Evolutionary conservation across 30 jellyfish, hydroid and myxozoan genomes (phyloP).

Genomic region (Phacellophora camtschatica): DNA sequence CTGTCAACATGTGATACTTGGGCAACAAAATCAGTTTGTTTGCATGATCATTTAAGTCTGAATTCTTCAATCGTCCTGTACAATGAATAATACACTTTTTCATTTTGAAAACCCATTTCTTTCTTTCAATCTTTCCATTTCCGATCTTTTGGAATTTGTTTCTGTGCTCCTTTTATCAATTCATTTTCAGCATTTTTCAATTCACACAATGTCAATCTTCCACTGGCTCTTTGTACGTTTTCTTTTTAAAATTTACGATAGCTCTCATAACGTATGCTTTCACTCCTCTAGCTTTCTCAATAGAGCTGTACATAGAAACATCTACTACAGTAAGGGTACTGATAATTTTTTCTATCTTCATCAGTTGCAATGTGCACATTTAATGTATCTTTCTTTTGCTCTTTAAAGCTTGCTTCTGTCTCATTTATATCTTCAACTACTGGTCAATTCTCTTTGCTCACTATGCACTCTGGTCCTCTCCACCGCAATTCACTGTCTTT

Average conservation of each 20-base stretch:
- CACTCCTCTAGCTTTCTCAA: not conserved
- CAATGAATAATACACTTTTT: not conserved
- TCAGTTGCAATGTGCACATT: not conserved
- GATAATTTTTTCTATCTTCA: not conserved
- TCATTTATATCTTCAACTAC: not conserved
- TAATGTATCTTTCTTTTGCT: not conserved
- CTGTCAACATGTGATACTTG: slow-evolving; percentile 7
- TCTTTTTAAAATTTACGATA: not conserved
- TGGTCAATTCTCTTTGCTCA: not conserved
- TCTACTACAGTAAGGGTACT: not conserved
- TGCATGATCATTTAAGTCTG: not conserved
- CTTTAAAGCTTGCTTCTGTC: slow-evolving; percentile 3
- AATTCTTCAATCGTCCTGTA: not conserved
- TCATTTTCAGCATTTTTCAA: slow-evolving; percentile 4
- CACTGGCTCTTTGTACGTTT: not conserved
- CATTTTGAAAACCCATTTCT: not conserved
- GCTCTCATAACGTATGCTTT: not conserved
- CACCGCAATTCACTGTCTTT: not conserved
- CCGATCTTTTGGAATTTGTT: not conserved
- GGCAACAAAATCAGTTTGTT: slow-evolving; percentile 3
- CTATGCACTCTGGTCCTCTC: not conserved
- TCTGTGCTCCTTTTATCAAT: slow-evolving; percentile 2
- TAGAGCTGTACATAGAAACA: not conserved
- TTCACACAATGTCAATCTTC: not conserved
- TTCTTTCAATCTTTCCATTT: not conserved